phyloP scores from a whole-genome alignment of 2,888 invertebrate genomes.

The Melanostoma mellinum region DNA sequence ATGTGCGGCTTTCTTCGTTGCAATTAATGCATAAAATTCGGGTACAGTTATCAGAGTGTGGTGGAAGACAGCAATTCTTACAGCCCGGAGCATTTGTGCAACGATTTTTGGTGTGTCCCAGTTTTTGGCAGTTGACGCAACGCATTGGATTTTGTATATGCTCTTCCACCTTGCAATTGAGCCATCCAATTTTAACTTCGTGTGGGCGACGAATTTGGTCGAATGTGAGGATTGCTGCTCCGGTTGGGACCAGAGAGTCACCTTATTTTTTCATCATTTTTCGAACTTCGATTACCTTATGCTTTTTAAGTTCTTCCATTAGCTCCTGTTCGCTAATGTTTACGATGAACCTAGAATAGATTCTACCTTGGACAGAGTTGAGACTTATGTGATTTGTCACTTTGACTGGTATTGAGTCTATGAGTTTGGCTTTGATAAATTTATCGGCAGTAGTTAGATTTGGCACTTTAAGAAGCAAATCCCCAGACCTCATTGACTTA shows the following conservation, averaged over 20 bases:
- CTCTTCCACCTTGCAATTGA: too few relatives aligned
- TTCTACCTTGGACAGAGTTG: slow-evolving; percentile 11
- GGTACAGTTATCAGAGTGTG: too few relatives aligned
- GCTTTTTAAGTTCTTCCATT: slow-evolving; percentile 3
- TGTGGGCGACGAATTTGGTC: too few relatives aligned
- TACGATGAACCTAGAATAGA: background rate
- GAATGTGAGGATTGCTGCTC: too few relatives aligned
- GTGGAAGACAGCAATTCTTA: too few relatives aligned
- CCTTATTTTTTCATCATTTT: slow-evolving; percentile 11
- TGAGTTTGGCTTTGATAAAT: background rate
- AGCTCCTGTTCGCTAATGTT: slow-evolving; percentile 7
- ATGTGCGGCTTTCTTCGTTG: too few relatives aligned
- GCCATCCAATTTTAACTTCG: too few relatives aligned
- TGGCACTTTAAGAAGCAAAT: background rate
- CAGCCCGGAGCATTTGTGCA: too few relatives aligned
- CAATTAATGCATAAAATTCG: too few relatives aligned
- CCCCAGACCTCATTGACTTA: slow-evolving; percentile 6
- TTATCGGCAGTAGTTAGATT: slow-evolving; percentile 1
- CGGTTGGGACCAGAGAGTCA: background rate
- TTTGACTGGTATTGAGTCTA: slow-evolving; percentile 2
- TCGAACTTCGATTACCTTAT: slow-evolving; percentile 7
- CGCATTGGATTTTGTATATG: too few relatives aligned
- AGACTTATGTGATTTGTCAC: background rate
- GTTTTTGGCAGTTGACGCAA: too few relatives aligned
- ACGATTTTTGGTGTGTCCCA: too few relatives aligned